phyloP scores from a whole-genome alignment of 1,140 invertebrate species.

The Achatina immaculata region DNA sequence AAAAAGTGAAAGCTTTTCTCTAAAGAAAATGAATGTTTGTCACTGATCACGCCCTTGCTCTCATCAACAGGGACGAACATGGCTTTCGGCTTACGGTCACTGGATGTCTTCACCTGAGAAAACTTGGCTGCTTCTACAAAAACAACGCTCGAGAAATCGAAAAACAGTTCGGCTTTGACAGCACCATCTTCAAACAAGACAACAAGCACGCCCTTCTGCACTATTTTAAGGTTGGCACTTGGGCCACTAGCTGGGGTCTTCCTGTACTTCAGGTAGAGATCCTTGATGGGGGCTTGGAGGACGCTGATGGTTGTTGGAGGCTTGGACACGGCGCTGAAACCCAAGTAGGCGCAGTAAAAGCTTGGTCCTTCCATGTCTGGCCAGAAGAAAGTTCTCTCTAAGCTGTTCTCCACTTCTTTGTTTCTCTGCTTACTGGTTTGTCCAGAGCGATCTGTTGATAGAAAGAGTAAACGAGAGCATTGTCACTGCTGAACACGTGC shows the following conservation, averaged over 20 bases:
- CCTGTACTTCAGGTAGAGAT: conserved; percentile 54
- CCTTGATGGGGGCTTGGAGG: conserved; percentile 54
- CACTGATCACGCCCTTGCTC: conserved; percentile 38
- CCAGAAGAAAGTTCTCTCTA: conserved; percentile 5
- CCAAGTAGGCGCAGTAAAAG: conserved; percentile 52
- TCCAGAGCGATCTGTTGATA: not conserved
- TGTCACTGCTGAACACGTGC: no score
- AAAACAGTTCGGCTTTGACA: conserved; percentile 46
- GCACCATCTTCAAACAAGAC: conserved; percentile 38
- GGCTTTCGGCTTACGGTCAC: conserved; percentile 52
- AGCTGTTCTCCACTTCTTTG: not conserved
- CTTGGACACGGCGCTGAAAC: conserved; percentile 52
- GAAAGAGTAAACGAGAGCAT: not conserved
- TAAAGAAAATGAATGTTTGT: conserved; percentile 53
- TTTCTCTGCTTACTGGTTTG: not conserved
- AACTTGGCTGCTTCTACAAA: conserved; percentile 57
- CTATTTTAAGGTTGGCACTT: conserved; percentile 46
- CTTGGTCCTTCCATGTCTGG: conserved; percentile 49
- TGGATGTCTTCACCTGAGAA: conserved; percentile 39
- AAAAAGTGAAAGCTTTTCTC: conserved; percentile 55
- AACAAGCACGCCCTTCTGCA: conserved; percentile 46
- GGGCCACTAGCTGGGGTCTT: conserved; percentile 40
- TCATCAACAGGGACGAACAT: conserved; percentile 56
- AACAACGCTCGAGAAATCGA: conserved; percentile 49
- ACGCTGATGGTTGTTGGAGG: conserved; percentile 52